Conservation (phyloP, 2,113 vertebrate species). For the Ammospiza nelsoni region DNA sequence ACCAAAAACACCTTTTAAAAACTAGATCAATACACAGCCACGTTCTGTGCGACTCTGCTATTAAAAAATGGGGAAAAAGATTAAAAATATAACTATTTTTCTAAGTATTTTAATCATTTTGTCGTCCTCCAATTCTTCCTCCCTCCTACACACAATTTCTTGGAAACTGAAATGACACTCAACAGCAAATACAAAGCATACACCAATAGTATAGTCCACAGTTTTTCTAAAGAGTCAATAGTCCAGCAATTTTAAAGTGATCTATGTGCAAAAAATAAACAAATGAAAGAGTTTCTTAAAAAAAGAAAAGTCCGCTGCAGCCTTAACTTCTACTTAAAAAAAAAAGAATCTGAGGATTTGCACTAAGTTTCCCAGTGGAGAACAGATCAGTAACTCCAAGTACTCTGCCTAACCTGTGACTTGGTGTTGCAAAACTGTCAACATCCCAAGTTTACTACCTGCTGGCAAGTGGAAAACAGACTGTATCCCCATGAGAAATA, state of each 20-base stretch:
- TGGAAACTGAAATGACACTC: slow-evolving; percentile 29
- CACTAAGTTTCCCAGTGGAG: slow-evolving; percentile 22
- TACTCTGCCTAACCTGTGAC: slow-evolving; percentile 6
- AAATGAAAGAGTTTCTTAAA: not conserved
- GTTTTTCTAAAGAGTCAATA: slow-evolving; percentile 53
- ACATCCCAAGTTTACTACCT: not conserved
- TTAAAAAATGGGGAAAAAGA: not conserved
- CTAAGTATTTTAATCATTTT: slow-evolving; percentile 5
- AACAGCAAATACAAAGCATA: slow-evolving; percentile 40
- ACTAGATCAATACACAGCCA: not conserved
- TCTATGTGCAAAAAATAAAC: slow-evolving; percentile 60
- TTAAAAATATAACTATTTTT: slow-evolving; percentile 13
- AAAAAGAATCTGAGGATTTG: slow-evolving; percentile 5
- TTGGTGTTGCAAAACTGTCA: not conserved
- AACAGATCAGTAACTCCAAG: slow-evolving; percentile 6
- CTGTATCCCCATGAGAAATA: not conserved
- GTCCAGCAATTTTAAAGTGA: slow-evolving; percentile 68
- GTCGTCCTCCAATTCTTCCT: slow-evolving; percentile 39
- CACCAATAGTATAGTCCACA: slow-evolving; percentile 30
- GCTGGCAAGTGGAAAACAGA: not conserved
- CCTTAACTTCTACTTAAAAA: not conserved
- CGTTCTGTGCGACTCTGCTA: not conserved
- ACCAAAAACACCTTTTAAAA: slow-evolving; percentile 31
- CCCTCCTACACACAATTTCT: slow-evolving; percentile 5
- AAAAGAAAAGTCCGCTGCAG: not conserved